Evolutionary conservation across 2,113 vertebrate genomes (phyloP).

Genomic region (Mohoua ochrocephala): DNA sequence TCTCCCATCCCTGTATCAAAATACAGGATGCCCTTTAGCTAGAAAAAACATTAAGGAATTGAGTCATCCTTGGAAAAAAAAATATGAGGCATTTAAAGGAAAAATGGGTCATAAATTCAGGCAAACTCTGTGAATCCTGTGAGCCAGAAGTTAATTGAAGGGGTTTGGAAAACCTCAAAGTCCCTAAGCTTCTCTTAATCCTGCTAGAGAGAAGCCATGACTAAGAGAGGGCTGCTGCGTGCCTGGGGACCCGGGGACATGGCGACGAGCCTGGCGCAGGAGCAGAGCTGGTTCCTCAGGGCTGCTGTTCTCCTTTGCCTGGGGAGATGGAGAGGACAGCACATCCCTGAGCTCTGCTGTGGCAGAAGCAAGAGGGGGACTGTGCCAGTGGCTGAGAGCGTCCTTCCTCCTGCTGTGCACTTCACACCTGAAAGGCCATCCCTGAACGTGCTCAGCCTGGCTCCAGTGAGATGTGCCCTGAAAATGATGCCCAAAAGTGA

Average conservation of each 20-base stretch:
- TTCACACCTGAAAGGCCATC: not conserved
- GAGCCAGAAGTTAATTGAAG: constrained; percentile 48
- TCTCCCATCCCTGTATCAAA: not conserved
- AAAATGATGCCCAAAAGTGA: not conserved
- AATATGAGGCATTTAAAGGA: not conserved
- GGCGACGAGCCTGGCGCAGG: accelerated
- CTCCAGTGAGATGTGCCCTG: not conserved
- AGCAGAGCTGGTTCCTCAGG: not conserved
- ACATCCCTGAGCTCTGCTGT: not conserved
- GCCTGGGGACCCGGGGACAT: not conserved
- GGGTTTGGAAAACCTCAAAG: constrained; percentile 47
- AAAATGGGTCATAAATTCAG: constrained; percentile 59
- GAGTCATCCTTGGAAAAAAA: constrained; percentile 37
- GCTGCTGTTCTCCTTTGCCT: not conserved
- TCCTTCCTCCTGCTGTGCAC: not conserved
- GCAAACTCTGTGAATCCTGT: not conserved
- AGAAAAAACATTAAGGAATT: constrained; percentile 43
- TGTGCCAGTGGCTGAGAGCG: not conserved
- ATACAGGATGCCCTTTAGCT: constrained; percentile 59
- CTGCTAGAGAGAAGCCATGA: not conserved
- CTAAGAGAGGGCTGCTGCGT: not conserved
- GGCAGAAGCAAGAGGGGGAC: not conserved
- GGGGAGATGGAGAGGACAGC: not conserved
- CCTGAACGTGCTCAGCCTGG: not conserved
- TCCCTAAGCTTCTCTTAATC: not conserved